Conservation (phyloP, 1,140 invertebrate genomes). For the Zaprionus inermis region DNA sequence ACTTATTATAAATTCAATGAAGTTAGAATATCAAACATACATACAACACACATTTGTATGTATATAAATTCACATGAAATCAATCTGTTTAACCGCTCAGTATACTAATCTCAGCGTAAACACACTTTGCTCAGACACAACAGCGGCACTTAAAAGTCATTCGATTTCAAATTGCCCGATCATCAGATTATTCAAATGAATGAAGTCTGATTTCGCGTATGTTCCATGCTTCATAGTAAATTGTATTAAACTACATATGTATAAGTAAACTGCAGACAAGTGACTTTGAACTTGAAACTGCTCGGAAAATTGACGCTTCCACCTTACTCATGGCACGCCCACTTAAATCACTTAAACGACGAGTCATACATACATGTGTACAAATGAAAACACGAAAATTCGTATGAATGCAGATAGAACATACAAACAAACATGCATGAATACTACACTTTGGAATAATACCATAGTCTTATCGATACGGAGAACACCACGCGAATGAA, state of each 20-base stretch:
- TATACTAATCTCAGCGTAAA: conserved; percentile 9
- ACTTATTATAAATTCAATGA: neutral
- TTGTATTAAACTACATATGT: conserved; percentile 22
- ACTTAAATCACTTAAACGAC: neutral
- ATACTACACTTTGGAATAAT: conserved; percentile 41
- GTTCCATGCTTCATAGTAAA: neutral
- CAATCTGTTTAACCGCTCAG: neutral
- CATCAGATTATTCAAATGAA: conserved; percentile 40
- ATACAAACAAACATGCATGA: neutral
- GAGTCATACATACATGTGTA: neutral
- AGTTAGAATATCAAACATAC: no score
- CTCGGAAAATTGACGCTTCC: conserved; percentile 29
- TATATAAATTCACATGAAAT: neutral
- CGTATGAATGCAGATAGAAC: conserved; percentile 17
- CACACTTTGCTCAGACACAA: conserved; percentile 7
- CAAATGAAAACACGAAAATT: neutral
- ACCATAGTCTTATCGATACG: conserved; percentile 66
- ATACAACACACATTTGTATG: neutral
- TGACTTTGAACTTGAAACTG: conserved; percentile 63
- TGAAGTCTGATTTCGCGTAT: conserved; percentile 18
- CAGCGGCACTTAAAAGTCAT: conserved; percentile 35
- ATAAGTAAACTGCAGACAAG: neutral
- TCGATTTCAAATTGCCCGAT: conserved; percentile 55
- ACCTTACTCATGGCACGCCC: conserved; percentile 1
- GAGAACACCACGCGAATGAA: conserved; percentile 41